Evolutionary conservation across 2,113 vertebrate species (phyloP).

Genomic region (Perca schrenkii): DNA sequence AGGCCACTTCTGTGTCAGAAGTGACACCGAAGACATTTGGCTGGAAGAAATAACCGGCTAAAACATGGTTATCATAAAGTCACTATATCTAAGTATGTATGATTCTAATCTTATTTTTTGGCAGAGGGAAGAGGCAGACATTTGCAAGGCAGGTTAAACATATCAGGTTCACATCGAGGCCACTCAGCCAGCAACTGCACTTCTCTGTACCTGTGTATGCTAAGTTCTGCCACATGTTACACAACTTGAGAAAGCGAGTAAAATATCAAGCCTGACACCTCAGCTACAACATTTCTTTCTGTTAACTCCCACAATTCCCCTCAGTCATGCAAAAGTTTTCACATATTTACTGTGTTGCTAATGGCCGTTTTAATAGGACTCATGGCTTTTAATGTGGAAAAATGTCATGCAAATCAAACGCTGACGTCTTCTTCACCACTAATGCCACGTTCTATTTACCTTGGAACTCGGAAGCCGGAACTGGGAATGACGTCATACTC

Average conservation of each 20-base stretch:
- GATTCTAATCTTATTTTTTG: background rate
- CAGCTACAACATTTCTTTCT: background rate
- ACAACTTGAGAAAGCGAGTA: constrained; percentile 15
- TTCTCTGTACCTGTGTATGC: background rate
- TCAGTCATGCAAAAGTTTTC: background rate
- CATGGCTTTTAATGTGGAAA: background rate
- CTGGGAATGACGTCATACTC: too few relatives aligned
- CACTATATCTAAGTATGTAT: background rate
- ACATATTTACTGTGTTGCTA: constrained; percentile 12
- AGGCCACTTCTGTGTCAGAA: too few relatives aligned
- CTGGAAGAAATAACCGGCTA: too few relatives aligned
- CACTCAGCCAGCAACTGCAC: background rate
- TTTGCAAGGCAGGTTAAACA: background rate
- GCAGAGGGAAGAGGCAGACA: background rate
- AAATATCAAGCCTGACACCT: constrained; percentile 29
- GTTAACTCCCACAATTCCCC: background rate
- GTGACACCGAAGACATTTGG: too few relatives aligned
- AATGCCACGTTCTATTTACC: background rate
- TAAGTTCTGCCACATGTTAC: background rate
- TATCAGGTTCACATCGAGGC: constrained; percentile 18
- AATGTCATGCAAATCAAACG: background rate
- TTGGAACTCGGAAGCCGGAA: too few relatives aligned
- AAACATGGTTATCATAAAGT: background rate
- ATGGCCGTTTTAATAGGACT: constrained; percentile 2
- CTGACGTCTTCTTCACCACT: background rate